These are phyloP conservation scores for Cataglyphis livida DNA, from an alignment of 2,888 invertebrate species.

Conservation along the genomic window DNA sequence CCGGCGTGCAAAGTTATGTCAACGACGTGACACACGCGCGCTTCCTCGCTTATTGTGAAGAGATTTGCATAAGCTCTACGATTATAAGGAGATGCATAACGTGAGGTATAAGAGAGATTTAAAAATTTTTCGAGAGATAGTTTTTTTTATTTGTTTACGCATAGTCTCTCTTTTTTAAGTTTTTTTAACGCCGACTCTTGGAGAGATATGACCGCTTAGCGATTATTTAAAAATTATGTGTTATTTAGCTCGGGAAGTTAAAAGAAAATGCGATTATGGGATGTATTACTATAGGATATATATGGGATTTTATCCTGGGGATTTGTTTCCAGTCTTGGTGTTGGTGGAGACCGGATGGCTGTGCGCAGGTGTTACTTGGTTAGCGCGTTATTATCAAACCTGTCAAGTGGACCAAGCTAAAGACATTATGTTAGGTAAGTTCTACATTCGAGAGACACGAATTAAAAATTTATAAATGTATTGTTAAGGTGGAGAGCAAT, in stretches of 20 bases:
- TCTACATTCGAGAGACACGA: not conserved
- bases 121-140: not conserved
- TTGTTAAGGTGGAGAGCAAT: not conserved
- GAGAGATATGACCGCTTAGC: not conserved
- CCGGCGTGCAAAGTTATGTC: conserved; percentile 50
- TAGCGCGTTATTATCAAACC: conserved; percentile 89
- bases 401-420: conserved; percentile 90
- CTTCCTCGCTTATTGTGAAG: conserved; percentile 38
- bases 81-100: not conserved
- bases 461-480: not conserved
- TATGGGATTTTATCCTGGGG: conserved; percentile 1
- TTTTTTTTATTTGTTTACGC: not conserved
- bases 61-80: not conserved
- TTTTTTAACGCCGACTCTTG: not conserved
- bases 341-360: conserved; percentile 92
- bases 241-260: not conserved
- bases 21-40: conserved; percentile 38
- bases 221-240: not conserved
- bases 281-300: not conserved
- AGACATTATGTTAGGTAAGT: conserved; percentile 91
- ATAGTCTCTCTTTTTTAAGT: not conserved
- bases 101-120: not conserved
- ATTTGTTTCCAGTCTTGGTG: conserved; percentile 89
- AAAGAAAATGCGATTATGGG: not conserved
- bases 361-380: conserved; percentile 91